A percentile compares a stretch with the other conserved stretches of the same genome.
Conservation (phyloP, 2,113 vertebrate genomes). For the Psittacula cyanocephala region DNA sequence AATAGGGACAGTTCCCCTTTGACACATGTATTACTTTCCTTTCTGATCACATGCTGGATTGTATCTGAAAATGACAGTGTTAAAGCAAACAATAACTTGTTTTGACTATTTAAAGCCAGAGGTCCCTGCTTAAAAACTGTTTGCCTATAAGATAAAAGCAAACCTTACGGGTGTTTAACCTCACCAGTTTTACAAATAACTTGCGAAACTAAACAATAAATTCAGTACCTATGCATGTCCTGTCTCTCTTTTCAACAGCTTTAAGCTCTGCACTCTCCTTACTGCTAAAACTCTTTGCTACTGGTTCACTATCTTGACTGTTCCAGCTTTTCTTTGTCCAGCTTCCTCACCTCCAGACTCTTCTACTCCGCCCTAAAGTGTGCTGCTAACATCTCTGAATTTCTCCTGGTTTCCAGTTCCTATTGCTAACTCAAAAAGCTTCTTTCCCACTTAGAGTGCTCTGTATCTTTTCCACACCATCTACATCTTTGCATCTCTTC, state of each 20-base stretch:
- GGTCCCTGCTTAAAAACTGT: background rate
- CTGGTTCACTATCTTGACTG: background rate
- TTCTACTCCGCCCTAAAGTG: background rate
- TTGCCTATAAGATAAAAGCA: background rate
- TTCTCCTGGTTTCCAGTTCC: constrained; percentile 12
- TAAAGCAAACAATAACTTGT: background rate
- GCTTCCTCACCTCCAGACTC: background rate
- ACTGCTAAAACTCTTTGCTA: background rate
- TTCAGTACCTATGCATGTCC: background rate
- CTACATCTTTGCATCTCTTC: background rate
- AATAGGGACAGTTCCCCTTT: background rate
- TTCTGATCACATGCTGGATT: background rate
- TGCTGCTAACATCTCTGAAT: background rate
- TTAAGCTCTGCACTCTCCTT: background rate
- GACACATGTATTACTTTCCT: background rate
- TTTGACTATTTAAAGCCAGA: background rate
- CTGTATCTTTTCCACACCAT: background rate
- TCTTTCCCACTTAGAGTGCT: background rate
- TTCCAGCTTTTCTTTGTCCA: background rate
- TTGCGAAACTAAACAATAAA: background rate
- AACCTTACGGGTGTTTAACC: background rate
- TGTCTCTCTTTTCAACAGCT: background rate
- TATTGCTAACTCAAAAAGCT: background rate
- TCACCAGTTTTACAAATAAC: background rate
- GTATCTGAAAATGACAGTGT: background rate